These are phyloP conservation scores for Dorcus parallelipipedus DNA, from an alignment of 2,888 invertebrate genomes.

Conservation along the genomic window DNA sequence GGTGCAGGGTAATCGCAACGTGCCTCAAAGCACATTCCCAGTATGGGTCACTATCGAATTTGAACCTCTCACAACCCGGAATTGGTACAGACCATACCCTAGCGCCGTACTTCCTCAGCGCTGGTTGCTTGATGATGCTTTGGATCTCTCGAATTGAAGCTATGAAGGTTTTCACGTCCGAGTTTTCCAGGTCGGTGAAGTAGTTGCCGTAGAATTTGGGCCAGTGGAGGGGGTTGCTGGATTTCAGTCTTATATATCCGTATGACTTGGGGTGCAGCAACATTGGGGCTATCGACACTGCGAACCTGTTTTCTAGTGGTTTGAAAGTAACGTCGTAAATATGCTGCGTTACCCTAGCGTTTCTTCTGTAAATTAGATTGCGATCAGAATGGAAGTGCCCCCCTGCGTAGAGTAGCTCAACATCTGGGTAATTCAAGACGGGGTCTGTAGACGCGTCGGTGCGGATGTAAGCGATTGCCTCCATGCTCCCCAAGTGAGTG, in stretches of 20 bases:
- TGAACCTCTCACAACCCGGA: slow-evolving; percentile 50
- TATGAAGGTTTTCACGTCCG: slow-evolving; percentile 46
- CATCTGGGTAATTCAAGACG: slow-evolving; percentile 59
- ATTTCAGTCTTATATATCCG: slow-evolving; percentile 64
- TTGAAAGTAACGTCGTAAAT: slow-evolving; percentile 57
- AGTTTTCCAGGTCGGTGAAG: slow-evolving; percentile 56
- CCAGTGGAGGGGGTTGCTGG: slow-evolving; percentile 65
- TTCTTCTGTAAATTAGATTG: slow-evolving; percentile 36
- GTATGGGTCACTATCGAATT: slow-evolving; percentile 50
- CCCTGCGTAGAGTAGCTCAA: slow-evolving; percentile 67
- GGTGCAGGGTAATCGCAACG: slow-evolving; percentile 50
- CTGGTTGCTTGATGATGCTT: slow-evolving; percentile 48
- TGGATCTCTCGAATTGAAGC: slow-evolving; percentile 51
- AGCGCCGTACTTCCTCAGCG: slow-evolving; percentile 50
- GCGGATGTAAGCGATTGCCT: slow-evolving; percentile 58
- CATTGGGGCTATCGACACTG: slow-evolving; percentile 59
- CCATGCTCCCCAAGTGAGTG: slow-evolving; percentile 55
- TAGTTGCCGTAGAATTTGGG: slow-evolving; percentile 79
- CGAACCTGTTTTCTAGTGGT: slow-evolving; percentile 48
- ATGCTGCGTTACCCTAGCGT: slow-evolving; percentile 56
- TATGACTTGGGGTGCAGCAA: slow-evolving; percentile 69
- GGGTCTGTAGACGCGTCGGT: slow-evolving; percentile 55
- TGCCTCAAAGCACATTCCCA: slow-evolving; percentile 53
- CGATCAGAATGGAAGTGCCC: slow-evolving; percentile 44
- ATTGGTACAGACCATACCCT: slow-evolving; percentile 45